phyloP scores from a whole-genome alignment of 1,140 invertebrate genomes.

The Colletes latitarsis region DNA sequence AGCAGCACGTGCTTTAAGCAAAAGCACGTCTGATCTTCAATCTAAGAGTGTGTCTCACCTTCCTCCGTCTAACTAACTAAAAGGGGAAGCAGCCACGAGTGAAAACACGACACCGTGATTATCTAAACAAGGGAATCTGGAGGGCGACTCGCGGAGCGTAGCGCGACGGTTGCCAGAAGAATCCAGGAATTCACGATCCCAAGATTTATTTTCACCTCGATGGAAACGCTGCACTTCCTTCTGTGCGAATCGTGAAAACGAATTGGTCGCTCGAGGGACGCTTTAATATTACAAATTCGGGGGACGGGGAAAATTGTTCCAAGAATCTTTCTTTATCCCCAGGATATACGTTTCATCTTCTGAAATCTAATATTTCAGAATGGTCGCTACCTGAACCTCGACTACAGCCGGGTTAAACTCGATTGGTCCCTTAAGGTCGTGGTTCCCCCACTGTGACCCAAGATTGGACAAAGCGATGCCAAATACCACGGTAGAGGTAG shows the following conservation, averaged over 20 bases:
- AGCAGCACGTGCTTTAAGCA: conserved; percentile 30
- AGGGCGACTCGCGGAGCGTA: neutral
- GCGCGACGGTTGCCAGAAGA: neutral
- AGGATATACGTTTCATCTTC: neutral
- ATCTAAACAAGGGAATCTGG: conserved; percentile 19
- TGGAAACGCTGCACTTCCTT: neutral
- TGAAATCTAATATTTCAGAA: conserved; percentile 26
- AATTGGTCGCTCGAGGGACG: neutral
- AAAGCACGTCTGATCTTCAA: conserved; percentile 47
- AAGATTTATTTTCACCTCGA: conserved; percentile 8
- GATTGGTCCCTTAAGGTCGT: no score
- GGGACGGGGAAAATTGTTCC: neutral
- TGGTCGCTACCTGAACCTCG: neutral
- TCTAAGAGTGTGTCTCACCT: conserved; percentile 27
- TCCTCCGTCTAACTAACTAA: conserved; percentile 22
- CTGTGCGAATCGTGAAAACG: neutral
- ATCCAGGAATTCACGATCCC: conserved; percentile 16
- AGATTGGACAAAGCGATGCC: no score
- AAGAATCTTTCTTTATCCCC: neutral
- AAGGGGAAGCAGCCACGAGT: conserved; percentile 17
- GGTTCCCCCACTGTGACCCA: no score
- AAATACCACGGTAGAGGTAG: no score
- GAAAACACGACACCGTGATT: conserved; percentile 37
- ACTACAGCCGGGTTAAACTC: no score
- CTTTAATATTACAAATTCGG: neutral